Evolutionary conservation across 2,113 vertebrate species (phyloP).

Genomic region (Hassar affinis): DNA sequence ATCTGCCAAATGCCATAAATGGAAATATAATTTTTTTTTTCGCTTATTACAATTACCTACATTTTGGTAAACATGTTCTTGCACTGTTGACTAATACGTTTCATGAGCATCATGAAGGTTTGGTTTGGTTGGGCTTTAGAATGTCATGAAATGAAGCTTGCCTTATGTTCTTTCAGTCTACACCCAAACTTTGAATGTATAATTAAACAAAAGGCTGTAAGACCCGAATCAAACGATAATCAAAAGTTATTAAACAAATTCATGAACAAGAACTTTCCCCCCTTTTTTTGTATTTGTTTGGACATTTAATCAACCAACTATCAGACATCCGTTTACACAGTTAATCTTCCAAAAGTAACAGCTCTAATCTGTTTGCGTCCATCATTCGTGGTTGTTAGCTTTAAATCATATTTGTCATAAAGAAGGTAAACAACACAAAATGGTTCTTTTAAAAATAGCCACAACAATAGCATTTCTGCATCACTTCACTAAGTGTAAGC

Average conservation of each 20-base stretch:
- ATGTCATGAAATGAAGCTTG: slow-evolving; percentile 20
- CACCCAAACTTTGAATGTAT: slow-evolving; percentile 9
- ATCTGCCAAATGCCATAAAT: too few species aligned
- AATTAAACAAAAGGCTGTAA: slow-evolving; percentile 15
- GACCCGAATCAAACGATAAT: not conserved
- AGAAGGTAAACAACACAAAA: slow-evolving; percentile 67
- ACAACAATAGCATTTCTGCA: slow-evolving; percentile 52
- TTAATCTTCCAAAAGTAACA: slow-evolving; percentile 64
- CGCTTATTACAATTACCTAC: slow-evolving; percentile 12
- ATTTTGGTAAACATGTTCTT: slow-evolving; percentile 20
- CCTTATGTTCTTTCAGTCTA: slow-evolving; percentile 13
- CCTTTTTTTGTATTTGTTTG: slow-evolving; percentile 64
- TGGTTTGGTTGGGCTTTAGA: slow-evolving; percentile 11
- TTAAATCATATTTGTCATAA: slow-evolving; percentile 74
- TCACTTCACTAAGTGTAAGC: not conserved
- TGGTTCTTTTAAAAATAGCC: slow-evolving; percentile 62
- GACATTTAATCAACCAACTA: slow-evolving; percentile 66
- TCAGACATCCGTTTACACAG: slow-evolving; percentile 59
- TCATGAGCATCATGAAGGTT: slow-evolving; percentile 8
- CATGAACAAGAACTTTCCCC: slow-evolving; percentile 10
- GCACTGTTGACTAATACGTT: slow-evolving; percentile 25
- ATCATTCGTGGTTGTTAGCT: slow-evolving; percentile 70
- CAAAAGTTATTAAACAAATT: slow-evolving; percentile 10
- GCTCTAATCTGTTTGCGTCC: slow-evolving; percentile 67
- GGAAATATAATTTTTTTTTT: not conserved